Evolutionary conservation across 1,140 invertebrate species (phyloP).

Genomic region (Drosophila pallidifrons): DNA sequence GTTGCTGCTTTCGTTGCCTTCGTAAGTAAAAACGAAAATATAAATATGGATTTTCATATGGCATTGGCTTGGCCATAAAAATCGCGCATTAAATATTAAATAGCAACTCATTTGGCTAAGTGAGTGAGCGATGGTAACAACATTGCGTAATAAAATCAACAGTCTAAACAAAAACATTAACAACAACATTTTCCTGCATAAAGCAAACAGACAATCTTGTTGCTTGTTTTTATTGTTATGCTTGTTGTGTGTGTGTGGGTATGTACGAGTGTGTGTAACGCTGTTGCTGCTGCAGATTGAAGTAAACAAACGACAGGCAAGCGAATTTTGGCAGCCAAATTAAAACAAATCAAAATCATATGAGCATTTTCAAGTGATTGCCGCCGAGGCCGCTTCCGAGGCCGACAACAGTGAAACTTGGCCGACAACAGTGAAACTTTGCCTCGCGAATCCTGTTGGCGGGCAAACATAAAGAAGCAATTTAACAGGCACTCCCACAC

Average conservation of each 20-base stretch:
- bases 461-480: conserved; percentile 80
- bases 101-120: conserved; percentile 63
- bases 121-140: conserved; percentile 54
- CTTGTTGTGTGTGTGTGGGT: background rate
- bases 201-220: conserved; percentile 32
- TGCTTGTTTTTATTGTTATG: conserved; percentile 8
- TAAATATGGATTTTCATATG: conserved; percentile 10
- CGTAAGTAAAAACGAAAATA: background rate
- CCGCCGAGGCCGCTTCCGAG: conserved; percentile 19
- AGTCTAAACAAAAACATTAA: conserved; percentile 75
- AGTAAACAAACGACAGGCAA: conserved; percentile 15
- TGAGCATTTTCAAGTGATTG: conserved; percentile 77
- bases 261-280: background rate
- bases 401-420: conserved; percentile 19
- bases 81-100: conserved; percentile 62
- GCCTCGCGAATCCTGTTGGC: conserved; percentile 42
- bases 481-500: conserved; percentile 69
- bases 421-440: conserved; percentile 24
- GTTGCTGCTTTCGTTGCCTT: background rate
- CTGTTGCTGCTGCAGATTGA: conserved; percentile 15
- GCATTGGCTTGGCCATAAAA: conserved; percentile 3
- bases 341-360: conserved; percentile 83
- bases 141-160: conserved; percentile 66
- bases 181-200: conserved; percentile 52
- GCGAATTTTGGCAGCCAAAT: conserved; percentile 57